Conservation (phyloP, 2,113 vertebrate genomes). For the Vulpes lagopus region DNA sequence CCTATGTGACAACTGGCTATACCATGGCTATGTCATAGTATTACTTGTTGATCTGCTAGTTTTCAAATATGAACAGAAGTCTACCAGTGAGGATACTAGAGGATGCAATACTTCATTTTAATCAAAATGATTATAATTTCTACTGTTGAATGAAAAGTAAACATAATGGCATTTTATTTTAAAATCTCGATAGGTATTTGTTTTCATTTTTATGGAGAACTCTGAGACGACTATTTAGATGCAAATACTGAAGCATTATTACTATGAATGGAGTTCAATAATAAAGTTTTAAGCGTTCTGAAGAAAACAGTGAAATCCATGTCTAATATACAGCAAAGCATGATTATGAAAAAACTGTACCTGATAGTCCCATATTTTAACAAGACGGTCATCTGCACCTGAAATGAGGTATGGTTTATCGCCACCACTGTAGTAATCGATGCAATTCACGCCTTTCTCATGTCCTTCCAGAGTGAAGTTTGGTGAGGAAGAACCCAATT, state of each 20-base stretch:
- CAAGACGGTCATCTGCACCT: conserved; percentile 97
- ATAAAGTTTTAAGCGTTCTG: neutral
- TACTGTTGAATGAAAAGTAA: conserved; percentile 61
- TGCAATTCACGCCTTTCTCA: conserved; percentile 99
- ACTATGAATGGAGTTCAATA: conserved; percentile 10
- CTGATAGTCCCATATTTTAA: conserved; percentile 99
- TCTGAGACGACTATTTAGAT: neutral
- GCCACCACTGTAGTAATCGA: conserved; percentile 99
- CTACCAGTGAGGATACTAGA: conserved; percentile 1
- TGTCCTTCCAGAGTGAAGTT: conserved; percentile 99
- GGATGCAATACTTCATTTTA: neutral
- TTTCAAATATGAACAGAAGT: conserved; percentile 46
- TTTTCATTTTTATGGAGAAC: conserved; percentile 15
- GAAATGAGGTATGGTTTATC: conserved; percentile 99
- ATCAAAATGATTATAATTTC: conserved; percentile 42
- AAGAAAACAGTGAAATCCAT: neutral
- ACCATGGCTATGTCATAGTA: neutral
- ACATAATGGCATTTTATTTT: conserved; percentile 51
- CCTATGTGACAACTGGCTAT: neutral
- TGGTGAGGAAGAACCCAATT: conserved; percentile 98
- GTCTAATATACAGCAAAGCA: neutral
- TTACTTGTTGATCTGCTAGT: neutral
- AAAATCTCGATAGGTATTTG: conserved; percentile 20
- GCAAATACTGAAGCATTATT: neutral
- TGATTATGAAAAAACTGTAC: conserved; percentile 81